Evolutionary conservation across 2,113 vertebrate genomes (phyloP).

Genomic region (Tringa solitaria): DNA sequence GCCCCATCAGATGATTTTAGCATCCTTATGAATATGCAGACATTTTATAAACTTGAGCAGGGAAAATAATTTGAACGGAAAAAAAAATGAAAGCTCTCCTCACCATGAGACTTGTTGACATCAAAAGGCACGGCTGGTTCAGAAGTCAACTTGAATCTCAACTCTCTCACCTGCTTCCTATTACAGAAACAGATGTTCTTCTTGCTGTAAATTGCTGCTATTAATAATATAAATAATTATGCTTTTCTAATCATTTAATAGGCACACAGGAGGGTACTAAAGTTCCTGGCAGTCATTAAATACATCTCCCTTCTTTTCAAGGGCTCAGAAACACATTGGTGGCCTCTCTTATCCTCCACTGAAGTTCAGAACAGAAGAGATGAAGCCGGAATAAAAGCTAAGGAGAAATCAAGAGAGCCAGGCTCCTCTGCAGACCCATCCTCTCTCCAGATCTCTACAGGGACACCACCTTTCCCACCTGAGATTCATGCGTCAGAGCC

Average conservation of each 20-base stretch:
- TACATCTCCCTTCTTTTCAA: neutral
- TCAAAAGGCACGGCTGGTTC: neutral
- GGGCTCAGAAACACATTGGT: neutral
- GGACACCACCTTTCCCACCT: neutral
- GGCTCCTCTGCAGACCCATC: neutral
- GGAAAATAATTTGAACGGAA: neutral
- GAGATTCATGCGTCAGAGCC: fast-evolving
- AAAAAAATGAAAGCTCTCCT: neutral
- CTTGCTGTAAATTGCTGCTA: slow-evolving; percentile 38
- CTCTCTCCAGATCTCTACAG: neutral
- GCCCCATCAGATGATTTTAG: neutral
- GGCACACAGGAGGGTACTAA: slow-evolving; percentile 20
- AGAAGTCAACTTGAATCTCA: neutral
- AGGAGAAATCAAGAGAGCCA: neutral
- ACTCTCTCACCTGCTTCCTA: slow-evolving; percentile 38
- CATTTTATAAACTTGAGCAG: neutral
- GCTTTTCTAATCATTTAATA: slow-evolving; percentile 37
- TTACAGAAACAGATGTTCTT: slow-evolving; percentile 29
- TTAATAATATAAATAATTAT: slow-evolving; percentile 46
- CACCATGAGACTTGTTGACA: neutral
- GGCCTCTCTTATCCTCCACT: neutral
- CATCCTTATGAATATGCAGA: neutral
- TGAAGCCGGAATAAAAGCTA: neutral
- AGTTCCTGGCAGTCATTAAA: neutral
- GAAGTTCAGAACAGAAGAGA: neutral